Evolutionary conservation across 2,797 vertebrate species (phyloP).

Genomic region (Margarornis squamiger): DNA sequence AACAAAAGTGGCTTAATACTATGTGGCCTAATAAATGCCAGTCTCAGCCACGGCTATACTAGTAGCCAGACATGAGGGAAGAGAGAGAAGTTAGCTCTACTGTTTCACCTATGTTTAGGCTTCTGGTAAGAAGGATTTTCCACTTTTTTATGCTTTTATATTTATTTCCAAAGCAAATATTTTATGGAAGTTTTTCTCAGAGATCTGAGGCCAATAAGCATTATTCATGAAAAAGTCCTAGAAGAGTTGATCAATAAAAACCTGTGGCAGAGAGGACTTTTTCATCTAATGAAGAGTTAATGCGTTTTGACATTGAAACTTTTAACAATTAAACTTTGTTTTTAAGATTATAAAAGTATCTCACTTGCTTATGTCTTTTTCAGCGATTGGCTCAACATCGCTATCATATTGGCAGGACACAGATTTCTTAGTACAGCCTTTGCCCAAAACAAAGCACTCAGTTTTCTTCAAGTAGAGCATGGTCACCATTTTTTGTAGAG

Average conservation of each 20-base stretch:
- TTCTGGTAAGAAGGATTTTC: slow-evolving; percentile 13
- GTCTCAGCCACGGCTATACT: background rate
- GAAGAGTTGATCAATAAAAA: background rate
- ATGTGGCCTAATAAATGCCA: background rate
- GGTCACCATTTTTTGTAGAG: no score
- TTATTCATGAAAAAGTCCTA: background rate
- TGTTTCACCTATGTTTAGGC: background rate
- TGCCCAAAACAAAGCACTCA: background rate
- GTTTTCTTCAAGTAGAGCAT: background rate
- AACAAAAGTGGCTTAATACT: background rate
- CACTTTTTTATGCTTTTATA: slow-evolving; percentile 59
- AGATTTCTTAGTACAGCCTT: background rate
- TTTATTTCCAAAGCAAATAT: slow-evolving; percentile 56
- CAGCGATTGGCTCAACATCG: background rate
- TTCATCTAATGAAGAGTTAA: background rate
- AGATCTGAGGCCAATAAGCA: background rate
- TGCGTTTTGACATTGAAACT: slow-evolving; percentile 24
- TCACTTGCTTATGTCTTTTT: background rate
- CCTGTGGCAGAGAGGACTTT: background rate
- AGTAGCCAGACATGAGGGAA: background rate
- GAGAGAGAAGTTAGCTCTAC: background rate
- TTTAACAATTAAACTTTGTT: slow-evolving; percentile 54
- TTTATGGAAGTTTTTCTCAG: slow-evolving; percentile 22
- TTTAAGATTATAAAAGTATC: background rate
- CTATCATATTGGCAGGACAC: background rate